Evolutionary conservation across 2,113 vertebrate species (phyloP).

Genomic region (Zeus faber): DNA sequence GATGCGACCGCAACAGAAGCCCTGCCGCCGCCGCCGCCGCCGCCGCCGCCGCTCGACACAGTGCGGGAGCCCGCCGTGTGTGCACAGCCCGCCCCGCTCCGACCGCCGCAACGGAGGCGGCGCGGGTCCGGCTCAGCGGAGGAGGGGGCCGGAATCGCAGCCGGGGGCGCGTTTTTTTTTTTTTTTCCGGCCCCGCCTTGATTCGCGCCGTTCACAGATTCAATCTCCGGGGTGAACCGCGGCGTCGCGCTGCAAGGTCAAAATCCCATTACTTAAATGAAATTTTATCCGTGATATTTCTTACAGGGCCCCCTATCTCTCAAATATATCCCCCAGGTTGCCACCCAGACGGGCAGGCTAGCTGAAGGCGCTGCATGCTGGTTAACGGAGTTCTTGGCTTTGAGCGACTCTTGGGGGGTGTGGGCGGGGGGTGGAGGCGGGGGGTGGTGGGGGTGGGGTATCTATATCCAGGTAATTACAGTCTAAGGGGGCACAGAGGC

Average conservation of each 20-base stretch:
- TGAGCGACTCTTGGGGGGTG: slow-evolving; percentile 55
- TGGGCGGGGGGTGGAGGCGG: slow-evolving; percentile 40
- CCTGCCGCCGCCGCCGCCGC: slow-evolving; percentile 60
- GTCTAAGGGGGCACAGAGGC: slow-evolving; percentile 71
- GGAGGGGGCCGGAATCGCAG: no score
- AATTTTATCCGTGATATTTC: no score
- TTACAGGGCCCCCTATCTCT: slow-evolving; percentile 37
- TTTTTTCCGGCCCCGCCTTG: not conserved
- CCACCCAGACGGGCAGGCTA: slow-evolving; percentile 39
- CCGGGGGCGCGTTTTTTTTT: no score
- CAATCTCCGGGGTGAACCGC: slow-evolving; percentile 31
- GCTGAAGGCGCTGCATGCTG: slow-evolving; percentile 60
- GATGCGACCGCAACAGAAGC: slow-evolving; percentile 73
- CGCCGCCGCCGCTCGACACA: slow-evolving; percentile 66
- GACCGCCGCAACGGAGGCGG: not conserved
- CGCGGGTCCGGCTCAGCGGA: no score
- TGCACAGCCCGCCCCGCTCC: slow-evolving; percentile 50
- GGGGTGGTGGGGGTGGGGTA: slow-evolving; percentile 35
- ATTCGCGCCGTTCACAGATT: slow-evolving; percentile 26
- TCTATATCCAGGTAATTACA: slow-evolving; percentile 78
- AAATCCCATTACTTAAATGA: slow-evolving; percentile 54
- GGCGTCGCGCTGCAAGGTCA: slow-evolving; percentile 47
- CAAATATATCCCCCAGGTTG: slow-evolving; percentile 35
- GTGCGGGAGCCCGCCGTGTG: slow-evolving; percentile 25
- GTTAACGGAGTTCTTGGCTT: slow-evolving; percentile 64